Base-by-base conservation (phyloP, 2,797 vertebrate species). In the Iguana delicatissima region DNA sequence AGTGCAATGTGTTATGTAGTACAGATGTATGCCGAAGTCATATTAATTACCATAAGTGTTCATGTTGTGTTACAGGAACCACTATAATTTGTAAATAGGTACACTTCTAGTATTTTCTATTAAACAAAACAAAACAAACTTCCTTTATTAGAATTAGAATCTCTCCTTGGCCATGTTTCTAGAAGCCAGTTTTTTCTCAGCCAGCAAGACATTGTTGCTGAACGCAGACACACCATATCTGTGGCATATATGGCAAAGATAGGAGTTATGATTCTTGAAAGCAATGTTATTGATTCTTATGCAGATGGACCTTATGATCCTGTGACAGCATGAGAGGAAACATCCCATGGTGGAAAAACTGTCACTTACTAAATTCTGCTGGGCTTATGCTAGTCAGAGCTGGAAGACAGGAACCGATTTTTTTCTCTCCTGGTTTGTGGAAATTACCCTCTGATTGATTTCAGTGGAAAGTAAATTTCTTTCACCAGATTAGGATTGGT, bases 31-130 rank as follows among this genome's bases (percentile, higher is more conserved):
- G 64, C 26, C 12, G 64, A 69, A 69, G 26, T 2, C 64, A 32
- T 69, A 69, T 69, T 69, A 69, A 69, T 69, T 69, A 87, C 92
- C 81, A 38, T 91, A 57, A 92, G 72, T 80, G 76, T 76, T 85
- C 85, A 93, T 92, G 4, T 59, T 67, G 64, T 80, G 1, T 80
- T 52, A 52, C 22, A 32, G 12, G 52, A 46, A 32, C 20, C 77
- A 22, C 20, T 80, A 46, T 55, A 87, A 6, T 67, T 64, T n/a
- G 42, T 50, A 32, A 62, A 62, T 62, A 9, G 16, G 4, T 62
- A 32, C 22, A 8, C 5, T 55, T 55, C 46, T 10, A 29, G 84
- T n/a, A 20, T 50, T 79, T 79, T 79, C 26, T 24, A 1, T n/a
- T 46, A 42, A 42, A 42, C 16, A 74, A 79, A 79, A 16, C 62